Evolutionary conservation across 1,140 invertebrate species (phyloP).

Genomic region (Chymomyza costata): DNA sequence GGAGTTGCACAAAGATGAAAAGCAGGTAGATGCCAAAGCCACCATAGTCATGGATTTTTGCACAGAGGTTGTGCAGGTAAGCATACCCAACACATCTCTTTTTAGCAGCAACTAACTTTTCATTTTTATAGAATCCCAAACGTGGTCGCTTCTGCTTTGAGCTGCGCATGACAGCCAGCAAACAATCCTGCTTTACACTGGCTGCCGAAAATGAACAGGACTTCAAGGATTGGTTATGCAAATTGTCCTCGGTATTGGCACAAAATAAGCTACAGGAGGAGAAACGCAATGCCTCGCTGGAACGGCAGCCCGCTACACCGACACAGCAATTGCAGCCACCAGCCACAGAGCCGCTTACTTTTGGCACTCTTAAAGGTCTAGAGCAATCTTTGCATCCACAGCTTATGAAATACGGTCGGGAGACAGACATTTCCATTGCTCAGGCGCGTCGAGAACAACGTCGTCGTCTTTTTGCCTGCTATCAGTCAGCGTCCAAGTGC

Average conservation of each 20-base stretch:
- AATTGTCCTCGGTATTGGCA: constrained; percentile 84
- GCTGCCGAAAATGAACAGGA: constrained; percentile 91
- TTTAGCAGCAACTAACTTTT: constrained; percentile 1
- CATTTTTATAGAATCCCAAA: constrained; percentile 83
- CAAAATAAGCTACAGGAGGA: constrained; percentile 86
- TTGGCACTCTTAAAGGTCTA: constrained; percentile 88
- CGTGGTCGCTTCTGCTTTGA: constrained; percentile 92
- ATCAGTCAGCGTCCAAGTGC: constrained; percentile 47
- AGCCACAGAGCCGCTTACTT: constrained; percentile 67
- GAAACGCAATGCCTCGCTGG: constrained; percentile 80
- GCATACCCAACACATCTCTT: constrained; percentile 3
- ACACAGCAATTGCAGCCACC: constrained; percentile 32
- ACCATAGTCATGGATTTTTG: constrained; percentile 96
- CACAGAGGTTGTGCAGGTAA: constrained; percentile 88
- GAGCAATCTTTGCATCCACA: constrained; percentile 92
- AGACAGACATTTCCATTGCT: constrained; percentile 91
- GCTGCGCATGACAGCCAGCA: constrained; percentile 87
- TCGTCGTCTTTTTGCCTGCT: constrained; percentile 81
- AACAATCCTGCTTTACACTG: constrained; percentile 88
- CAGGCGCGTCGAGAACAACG: constrained; percentile 85
- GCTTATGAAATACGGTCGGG: constrained; percentile 90
- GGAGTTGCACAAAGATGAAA: constrained; percentile 94
- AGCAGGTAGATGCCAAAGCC: constrained; percentile 90
- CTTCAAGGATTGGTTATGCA: constrained; percentile 88
- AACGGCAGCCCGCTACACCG: constrained; percentile 80